Conservation (phyloP, 2,113 vertebrate species). For the Scolopax mira region DNA sequence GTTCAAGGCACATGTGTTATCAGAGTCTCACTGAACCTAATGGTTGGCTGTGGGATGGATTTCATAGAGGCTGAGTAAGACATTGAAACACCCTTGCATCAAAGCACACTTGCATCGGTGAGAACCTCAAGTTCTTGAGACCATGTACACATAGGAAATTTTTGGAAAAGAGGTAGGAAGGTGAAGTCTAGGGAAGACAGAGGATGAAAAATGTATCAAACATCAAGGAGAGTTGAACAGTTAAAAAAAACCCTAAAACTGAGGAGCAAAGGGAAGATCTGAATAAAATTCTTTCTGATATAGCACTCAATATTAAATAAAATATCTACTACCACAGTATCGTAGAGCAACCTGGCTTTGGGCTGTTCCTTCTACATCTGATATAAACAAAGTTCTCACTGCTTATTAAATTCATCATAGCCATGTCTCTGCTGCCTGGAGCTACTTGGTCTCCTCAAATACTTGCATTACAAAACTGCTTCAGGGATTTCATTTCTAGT, state of each 20-base stretch:
- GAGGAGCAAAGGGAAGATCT: slow-evolving; percentile 17
- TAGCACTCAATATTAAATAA: slow-evolving; percentile 38
- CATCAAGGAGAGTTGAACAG: neutral
- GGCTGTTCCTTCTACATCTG: slow-evolving; percentile 2
- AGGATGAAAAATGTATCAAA: slow-evolving; percentile 38
- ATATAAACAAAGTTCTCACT: neutral
- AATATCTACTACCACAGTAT: slow-evolving; percentile 25
- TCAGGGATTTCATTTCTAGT: neutral
- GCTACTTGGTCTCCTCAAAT: slow-evolving; percentile 26
- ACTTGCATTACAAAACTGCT: neutral
- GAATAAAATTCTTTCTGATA: slow-evolving; percentile 56
- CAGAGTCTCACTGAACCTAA: neutral
- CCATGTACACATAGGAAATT: neutral
- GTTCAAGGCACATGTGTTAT: neutral
- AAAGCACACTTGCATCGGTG: neutral
- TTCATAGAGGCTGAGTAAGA: neutral
- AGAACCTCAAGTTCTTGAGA: neutral
- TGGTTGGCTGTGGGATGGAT: neutral
- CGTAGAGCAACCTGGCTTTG: slow-evolving; percentile 23
- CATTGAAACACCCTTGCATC: neutral
- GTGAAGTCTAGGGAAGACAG: neutral
- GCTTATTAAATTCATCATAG: slow-evolving; percentile 46
- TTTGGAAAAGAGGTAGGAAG: neutral
- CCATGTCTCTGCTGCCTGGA: slow-evolving; percentile 21
- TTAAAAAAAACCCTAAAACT: neutral